Evolutionary conservation across 1,140 invertebrate species (phyloP).

Genomic region (Homalodisca vitripennis): DNA sequence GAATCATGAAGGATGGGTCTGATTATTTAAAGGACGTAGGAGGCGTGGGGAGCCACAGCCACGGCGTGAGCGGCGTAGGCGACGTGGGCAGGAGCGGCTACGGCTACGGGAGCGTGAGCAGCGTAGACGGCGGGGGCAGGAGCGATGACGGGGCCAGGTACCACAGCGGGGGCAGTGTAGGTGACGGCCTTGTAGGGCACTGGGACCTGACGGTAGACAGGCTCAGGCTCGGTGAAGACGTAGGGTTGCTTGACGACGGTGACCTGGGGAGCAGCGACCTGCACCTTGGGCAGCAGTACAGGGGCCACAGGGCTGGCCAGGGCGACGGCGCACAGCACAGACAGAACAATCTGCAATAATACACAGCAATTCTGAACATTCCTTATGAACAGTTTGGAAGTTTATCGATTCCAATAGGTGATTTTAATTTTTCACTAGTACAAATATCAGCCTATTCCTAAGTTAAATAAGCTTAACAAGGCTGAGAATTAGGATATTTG

Average conservation of each 20-base stretch:
- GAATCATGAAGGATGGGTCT: too few species aligned
- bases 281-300: conserved; percentile 43
- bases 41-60: conserved; percentile 2
- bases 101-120: conserved; percentile 23
- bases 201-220: conserved; percentile 40
- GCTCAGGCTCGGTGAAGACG: conserved; percentile 41
- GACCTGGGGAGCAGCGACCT: conserved; percentile 41
- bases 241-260: conserved; percentile 43
- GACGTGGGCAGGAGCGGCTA: conserved; percentile 15
- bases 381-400: too few species aligned
- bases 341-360: conserved; percentile 35
- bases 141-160: conserved; percentile 22
- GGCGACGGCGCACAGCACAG: conserved; percentile 29
- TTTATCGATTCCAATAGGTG: too few species aligned
- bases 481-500: too few species aligned
- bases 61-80: conserved; percentile 8
- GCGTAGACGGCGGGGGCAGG: conserved; percentile 32
- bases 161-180: conserved; percentile 40
- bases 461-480: too few species aligned
- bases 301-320: conserved; percentile 34
- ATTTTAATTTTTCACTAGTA: too few species aligned
- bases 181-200: conserved; percentile 42
- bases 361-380: too few species aligned
- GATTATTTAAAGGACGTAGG: not conserved
- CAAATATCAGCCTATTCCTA: too few species aligned